Evolutionary conservation across 2,888 invertebrate genomes (phyloP), one percentile per base, ranked within the genome.

Genomic region (Plutella xylostella): DNA sequence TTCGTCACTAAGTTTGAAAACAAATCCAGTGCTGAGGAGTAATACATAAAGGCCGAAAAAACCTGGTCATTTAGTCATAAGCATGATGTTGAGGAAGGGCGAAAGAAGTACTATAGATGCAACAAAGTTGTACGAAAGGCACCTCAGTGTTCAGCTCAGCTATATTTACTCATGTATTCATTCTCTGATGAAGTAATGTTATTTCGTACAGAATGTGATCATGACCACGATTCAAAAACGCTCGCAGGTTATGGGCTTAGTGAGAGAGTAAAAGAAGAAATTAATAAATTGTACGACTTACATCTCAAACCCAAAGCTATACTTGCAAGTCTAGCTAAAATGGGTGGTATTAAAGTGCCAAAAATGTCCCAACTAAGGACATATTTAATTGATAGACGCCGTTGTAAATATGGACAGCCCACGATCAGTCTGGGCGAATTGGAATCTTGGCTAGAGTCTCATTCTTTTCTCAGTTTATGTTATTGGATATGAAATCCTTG

Each of bases 401-500:
- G 31, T 33, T 21, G 28, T 35, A 53, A 48, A 46, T 51, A 48
- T 18, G 48, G 47, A 42, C 50, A 42, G 33, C 38, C 48, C 35
- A 52, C 49, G 21, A 51, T 53, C 31, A 49, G 50, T 39, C 34
- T 52, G 39, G 49, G 51, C 14, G 52, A 53, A 46, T 38, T 53
- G 38, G 50, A 53, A 49, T 34, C 45, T 34, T 55, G 53, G 54
- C 31, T 55, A 43, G 34, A 6, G 14, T 46, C 43, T 43, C 55
- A 55, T 49, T 47, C 46, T 12, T 31, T 40, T n/a, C 35, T 52
- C 49, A 45, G 49, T 48, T 42, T 51, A 42, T 48, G 48, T 48
- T 17, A 45, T 40, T 40, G 30, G 21, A 34, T 45, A 40, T 45
- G 21, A 31, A 31, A 12, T 45, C 9, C 20, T 40, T 21, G 43